phyloP scores from a whole-genome alignment of 2,888 invertebrate genomes.

The Epicampocera succincta region DNA sequence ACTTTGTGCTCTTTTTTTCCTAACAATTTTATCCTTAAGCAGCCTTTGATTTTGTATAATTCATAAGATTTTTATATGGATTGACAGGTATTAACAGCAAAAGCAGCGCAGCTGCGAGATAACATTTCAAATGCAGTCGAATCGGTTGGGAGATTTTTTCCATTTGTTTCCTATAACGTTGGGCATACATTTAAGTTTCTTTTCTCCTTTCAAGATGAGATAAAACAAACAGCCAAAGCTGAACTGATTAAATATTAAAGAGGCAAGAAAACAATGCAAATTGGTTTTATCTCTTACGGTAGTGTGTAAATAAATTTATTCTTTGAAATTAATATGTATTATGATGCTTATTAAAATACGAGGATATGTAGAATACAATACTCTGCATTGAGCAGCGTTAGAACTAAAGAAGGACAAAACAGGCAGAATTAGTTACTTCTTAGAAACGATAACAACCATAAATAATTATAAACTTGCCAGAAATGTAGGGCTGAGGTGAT shows the following conservation, averaged over 20 bases:
- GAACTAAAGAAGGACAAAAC: no score
- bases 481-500: no score
- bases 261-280: constrained; percentile 40
- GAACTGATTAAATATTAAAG: constrained; percentile 52
- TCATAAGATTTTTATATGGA: constrained; percentile 64
- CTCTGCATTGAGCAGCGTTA: no score
- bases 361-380: background rate
- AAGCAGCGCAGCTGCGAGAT: constrained; percentile 35
- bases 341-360: constrained; percentile 23
- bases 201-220: background rate
- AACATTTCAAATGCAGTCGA: constrained; percentile 25
- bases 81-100: constrained; percentile 69
- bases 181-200: constrained; percentile 8
- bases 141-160: constrained; percentile 1
- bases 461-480: no score
- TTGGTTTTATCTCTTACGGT: constrained; percentile 25
- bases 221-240: constrained; percentile 23
- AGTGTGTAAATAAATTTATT: background rate
- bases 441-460: no score
- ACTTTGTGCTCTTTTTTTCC: background rate
- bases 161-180: background rate
- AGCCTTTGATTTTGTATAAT: constrained; percentile 66
- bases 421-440: no score
- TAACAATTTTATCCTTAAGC: constrained; percentile 45
- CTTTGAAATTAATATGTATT: constrained; percentile 30